These are phyloP conservation scores for Hafferia zeledoni DNA, from an alignment of 2,797 vertebrate genomes.

Conservation along the genomic window DNA sequence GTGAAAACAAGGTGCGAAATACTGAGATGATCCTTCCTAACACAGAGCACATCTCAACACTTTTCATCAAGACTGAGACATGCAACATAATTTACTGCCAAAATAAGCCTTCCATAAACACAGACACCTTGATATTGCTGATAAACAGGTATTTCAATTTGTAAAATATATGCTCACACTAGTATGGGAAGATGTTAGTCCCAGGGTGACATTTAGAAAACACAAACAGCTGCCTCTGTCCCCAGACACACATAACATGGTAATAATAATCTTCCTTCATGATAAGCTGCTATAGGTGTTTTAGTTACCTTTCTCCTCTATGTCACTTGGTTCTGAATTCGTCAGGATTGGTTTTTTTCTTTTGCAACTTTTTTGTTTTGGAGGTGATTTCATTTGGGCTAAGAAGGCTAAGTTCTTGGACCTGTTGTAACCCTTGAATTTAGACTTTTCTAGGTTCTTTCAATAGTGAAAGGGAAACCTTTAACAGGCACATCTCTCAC, in stretches of 20 bases:
- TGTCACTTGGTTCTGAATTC: not conserved
- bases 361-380: not conserved
- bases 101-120: slow-evolving; percentile 6
- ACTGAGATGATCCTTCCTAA: not conserved
- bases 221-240: slow-evolving; percentile 37
- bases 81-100: not conserved
- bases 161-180: slow-evolving; percentile 15
- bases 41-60: too few relatives aligned
- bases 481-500: not conserved
- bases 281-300: slow-evolving; percentile 51
- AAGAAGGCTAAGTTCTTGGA: not conserved
- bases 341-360: not conserved
- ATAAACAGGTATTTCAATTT: slow-evolving; percentile 34
- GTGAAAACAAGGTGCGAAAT: not conserved
- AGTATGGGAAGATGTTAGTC: slow-evolving; percentile 39
- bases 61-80: not conserved
- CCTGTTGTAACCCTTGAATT: not conserved
- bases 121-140: not conserved
- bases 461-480: not conserved
- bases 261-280: slow-evolving; percentile 62
- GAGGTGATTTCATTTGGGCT: not conserved
- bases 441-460: not conserved
- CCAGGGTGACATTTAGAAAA: slow-evolving; percentile 27
- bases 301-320: not conserved
- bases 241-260: slow-evolving; percentile 18